A percentile compares a stretch with the other conserved stretches of the same genome.
These are phyloP conservation scores for Drosophila gaucha DNA, from an alignment of 2,888 invertebrate species.

Conservation along the genomic window DNA sequence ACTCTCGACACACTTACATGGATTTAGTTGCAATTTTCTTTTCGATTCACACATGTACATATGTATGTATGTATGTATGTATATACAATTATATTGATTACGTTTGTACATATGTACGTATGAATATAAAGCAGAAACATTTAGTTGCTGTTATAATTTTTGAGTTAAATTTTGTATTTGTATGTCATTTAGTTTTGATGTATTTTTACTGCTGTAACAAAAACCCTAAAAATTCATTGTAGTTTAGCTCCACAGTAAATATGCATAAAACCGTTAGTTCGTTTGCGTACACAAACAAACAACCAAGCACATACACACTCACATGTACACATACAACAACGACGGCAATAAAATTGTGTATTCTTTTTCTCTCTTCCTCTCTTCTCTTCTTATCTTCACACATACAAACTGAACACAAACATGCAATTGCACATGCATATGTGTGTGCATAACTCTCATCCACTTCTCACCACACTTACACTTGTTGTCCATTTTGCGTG, in stretches of 20 bases:
- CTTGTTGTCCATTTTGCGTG: slow-evolving; percentile 30
- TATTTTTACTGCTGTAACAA: not conserved
- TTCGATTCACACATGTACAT: not conserved
- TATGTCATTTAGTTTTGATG: slow-evolving; percentile 33
- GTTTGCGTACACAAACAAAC: slow-evolving; percentile 16
- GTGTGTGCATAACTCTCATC: not conserved
- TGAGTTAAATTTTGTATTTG: slow-evolving; percentile 29
- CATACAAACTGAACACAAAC: slow-evolving; percentile 14
- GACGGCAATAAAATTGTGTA: slow-evolving; percentile 59
- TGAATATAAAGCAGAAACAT: slow-evolving; percentile 10
- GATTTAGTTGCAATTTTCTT: slow-evolving; percentile 4
- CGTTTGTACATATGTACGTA: not conserved
- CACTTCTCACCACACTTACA: slow-evolving; percentile 6
- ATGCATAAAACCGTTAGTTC: slow-evolving; percentile 2
- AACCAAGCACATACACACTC: slow-evolving; percentile 3
- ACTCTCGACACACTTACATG: slow-evolving; percentile 3
- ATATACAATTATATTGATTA: slow-evolving; percentile 10
- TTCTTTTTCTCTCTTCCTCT: slow-evolving; percentile 50
- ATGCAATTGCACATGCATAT: slow-evolving; percentile 8
- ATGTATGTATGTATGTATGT: not conserved
- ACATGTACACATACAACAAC: slow-evolving; percentile 15
- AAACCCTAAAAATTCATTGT: slow-evolving; percentile 15
- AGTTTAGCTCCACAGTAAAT: slow-evolving; percentile 32
- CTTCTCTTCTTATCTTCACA: slow-evolving; percentile 4
- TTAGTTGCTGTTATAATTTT: slow-evolving; percentile 34